Conservation (phyloP, 1,140 invertebrate genomes). For the Eumaeus atala region DNA sequence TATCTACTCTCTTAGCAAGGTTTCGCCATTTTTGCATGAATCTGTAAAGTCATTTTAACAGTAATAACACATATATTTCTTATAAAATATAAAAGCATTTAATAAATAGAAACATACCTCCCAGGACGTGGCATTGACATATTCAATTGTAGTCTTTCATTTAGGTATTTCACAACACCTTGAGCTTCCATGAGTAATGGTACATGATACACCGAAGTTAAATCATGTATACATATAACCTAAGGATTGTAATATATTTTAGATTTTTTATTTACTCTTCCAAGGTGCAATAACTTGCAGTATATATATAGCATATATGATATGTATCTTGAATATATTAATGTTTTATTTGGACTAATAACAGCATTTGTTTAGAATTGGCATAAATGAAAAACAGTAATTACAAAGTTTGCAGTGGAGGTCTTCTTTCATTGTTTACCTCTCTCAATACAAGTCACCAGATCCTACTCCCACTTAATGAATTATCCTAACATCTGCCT, state of each 20-base stretch:
- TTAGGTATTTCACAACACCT: constrained; percentile 90
- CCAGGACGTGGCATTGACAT: constrained; percentile 79
- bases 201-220: constrained; percentile 96
- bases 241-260: constrained; percentile 49
- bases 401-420: no score
- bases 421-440: no score
- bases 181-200: constrained; percentile 95
- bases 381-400: no score
- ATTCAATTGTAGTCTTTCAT: constrained; percentile 86
- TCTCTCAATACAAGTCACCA: no score
- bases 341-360: not conserved
- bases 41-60: constrained; percentile 45
- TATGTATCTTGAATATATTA: no score
- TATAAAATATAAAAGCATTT: constrained; percentile 3
- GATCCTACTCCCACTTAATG: no score
- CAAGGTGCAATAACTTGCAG: no score
- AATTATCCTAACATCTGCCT: no score
- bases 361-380: no score
- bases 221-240: constrained; percentile 97
- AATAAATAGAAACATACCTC: constrained; percentile 67
- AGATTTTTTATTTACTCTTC: not conserved
- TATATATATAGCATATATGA: no score
- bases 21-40: constrained; percentile 94
- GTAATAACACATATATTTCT: not conserved
- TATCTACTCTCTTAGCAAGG: constrained; percentile 89